These are phyloP conservation scores for Eufriesea mexicana DNA, from an alignment of 1,140 invertebrate genomes.

Conservation along the genomic window DNA sequence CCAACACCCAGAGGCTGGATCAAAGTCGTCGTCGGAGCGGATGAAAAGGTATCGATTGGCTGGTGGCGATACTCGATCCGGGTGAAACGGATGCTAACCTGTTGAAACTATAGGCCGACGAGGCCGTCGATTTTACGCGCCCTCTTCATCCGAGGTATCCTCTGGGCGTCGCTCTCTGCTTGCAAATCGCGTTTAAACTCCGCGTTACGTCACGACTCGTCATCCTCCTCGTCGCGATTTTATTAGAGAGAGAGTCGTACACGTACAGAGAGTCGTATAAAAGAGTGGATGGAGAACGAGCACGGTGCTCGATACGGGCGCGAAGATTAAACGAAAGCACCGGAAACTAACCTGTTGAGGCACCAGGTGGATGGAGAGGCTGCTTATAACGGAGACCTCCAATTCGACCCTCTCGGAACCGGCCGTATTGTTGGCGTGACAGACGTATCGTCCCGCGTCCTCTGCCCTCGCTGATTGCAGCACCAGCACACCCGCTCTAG, in stretches of 20 bases:
- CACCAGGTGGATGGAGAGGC: conserved; percentile 78
- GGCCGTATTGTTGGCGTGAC: conserved; percentile 93
- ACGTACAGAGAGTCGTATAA: no score
- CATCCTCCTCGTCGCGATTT: no score
- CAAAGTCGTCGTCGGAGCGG: conserved; percentile 15
- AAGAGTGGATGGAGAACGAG: neutral
- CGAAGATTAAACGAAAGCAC: conserved; percentile 16
- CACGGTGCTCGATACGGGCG: neutral
- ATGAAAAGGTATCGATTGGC: conserved; percentile 14
- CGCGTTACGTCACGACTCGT: no score
- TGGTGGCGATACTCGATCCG: neutral
- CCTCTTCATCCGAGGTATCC: no score
- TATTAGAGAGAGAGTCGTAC: no score
- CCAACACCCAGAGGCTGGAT: neutral
- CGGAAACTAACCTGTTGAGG: conserved; percentile 82
- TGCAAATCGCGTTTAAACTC: no score
- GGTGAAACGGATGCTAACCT: conserved; percentile 17
- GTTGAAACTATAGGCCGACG: conserved; percentile 2
- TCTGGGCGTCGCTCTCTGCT: no score
- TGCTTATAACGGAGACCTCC: conserved; percentile 86
- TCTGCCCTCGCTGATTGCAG: conserved; percentile 86
- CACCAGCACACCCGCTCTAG: conserved; percentile 86
- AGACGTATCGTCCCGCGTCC: conserved; percentile 92
- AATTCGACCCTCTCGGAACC: conserved; percentile 92
- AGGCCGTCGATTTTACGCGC: no score